A percentile compares a stretch with the other conserved stretches of the same genome.
Evolutionary conservation across 2,797 vertebrate genomes (phyloP).

Genomic region (Sebastes nivosus): DNA sequence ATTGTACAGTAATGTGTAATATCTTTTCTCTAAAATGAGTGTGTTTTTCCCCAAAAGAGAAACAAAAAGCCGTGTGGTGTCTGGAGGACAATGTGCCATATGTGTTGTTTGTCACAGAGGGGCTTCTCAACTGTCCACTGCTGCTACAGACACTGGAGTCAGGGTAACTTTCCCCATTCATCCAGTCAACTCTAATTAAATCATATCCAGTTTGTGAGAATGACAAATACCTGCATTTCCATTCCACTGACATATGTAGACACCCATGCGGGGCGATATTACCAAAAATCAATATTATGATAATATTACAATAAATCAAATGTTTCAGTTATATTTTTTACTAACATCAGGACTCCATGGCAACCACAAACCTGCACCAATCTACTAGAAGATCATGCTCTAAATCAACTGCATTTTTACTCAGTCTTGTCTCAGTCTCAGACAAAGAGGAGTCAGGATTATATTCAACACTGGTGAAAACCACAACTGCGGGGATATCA

Average conservation of each 20-base stretch:
- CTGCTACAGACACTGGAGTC: conserved; percentile 91
- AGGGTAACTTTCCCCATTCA: conserved; percentile 73
- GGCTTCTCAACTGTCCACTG: conserved; percentile 84
- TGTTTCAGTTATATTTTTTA: neutral
- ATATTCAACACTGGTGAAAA: no score
- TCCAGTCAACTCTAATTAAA: neutral
- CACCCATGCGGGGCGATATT: no score
- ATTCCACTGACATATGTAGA: neutral
- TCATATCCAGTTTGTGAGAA: neutral
- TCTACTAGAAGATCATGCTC: neutral
- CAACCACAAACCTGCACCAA: neutral
- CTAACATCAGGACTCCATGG: neutral
- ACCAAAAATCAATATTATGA: neutral
- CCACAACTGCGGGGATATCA: no score
- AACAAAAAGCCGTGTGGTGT: conserved; percentile 48
- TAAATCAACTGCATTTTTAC: neutral
- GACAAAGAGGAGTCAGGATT: no score
- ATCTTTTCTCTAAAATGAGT: neutral
- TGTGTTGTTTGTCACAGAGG: conserved; percentile 88
- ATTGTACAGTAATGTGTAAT: neutral
- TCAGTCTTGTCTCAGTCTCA: no score
- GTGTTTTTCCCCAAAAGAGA: neutral
- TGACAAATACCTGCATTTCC: neutral
- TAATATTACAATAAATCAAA: neutral
- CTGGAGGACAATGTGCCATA: conserved; percentile 87